Percentiles rank a stretch among this genome's conserved stretches.
These are phyloP conservation scores for Pseudotriccus pelzelni DNA, from an alignment of 2,797 vertebrate species.

Conservation along the genomic window DNA sequence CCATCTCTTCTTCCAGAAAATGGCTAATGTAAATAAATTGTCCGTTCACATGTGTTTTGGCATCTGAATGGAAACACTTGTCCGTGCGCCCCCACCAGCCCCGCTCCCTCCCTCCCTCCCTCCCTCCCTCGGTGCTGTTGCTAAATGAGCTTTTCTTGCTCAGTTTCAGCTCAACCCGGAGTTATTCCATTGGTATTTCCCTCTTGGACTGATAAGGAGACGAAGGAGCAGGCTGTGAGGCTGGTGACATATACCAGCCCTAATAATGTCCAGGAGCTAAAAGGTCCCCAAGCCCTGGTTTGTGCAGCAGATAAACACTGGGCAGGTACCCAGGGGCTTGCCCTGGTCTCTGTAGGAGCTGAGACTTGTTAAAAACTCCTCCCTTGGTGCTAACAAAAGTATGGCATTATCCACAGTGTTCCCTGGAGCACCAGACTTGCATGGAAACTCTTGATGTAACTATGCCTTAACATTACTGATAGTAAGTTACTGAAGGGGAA, in stretches of 20 bases:
- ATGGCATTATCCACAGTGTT: background rate
- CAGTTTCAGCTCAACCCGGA: background rate
- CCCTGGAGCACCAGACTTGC: background rate
- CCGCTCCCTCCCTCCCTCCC: background rate
- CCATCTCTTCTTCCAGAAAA: conserved; percentile 34
- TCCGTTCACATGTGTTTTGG: conserved; percentile 20
- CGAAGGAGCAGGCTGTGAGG: background rate
- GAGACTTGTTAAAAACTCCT: background rate
- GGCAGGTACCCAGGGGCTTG: background rate
- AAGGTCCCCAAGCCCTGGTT: conserved; percentile 11
- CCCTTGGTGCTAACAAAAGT: background rate
- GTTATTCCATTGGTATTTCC: conserved; percentile 47
- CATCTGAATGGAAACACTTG: conserved; percentile 61
- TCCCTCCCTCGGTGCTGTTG: background rate
- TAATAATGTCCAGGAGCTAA: background rate
- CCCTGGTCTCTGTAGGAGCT: background rate
- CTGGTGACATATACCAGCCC: conserved; percentile 29
- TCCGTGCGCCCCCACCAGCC: background rate
- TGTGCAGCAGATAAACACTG: background rate
- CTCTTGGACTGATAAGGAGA: conserved; percentile 24
- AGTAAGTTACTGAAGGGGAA: background rate
- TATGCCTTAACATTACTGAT: background rate
- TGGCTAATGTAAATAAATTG: conserved; percentile 64
- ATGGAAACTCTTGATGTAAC: background rate
- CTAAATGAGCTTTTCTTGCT: conserved; percentile 63